Evolutionary conservation across 2,113 vertebrate species (phyloP).

Genomic region (Harpagus bidentatus): DNA sequence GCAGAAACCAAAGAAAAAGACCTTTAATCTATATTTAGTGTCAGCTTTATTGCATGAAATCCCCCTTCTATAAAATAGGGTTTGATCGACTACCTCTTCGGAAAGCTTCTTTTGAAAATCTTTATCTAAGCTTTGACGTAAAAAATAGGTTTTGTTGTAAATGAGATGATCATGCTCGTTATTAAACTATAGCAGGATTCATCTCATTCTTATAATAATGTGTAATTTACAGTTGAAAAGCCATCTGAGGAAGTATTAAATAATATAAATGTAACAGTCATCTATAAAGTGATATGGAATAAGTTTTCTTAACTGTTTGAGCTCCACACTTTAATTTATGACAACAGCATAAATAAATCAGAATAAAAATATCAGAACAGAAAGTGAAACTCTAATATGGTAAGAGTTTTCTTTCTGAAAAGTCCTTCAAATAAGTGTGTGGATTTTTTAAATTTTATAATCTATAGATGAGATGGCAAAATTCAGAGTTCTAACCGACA

Average conservation of each 20-base stretch:
- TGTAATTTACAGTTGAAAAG: background rate
- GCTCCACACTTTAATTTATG: background rate
- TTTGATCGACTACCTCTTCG: background rate
- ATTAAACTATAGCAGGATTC: background rate
- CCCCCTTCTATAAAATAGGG: background rate
- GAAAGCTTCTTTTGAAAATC: background rate
- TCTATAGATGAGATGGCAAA: background rate
- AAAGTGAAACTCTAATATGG: background rate
- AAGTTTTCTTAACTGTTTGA: background rate
- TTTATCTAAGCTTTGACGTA: background rate
- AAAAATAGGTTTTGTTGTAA: background rate
- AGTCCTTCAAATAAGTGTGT: background rate
- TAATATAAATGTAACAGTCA: background rate
- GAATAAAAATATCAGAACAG: background rate
- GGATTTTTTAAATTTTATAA: rapidly evolving
- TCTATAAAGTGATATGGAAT: background rate
- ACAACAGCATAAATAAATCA: background rate
- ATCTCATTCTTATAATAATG: background rate
- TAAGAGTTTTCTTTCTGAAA: background rate
- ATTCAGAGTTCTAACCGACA: background rate
- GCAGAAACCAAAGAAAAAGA: background rate
- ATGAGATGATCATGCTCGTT: background rate
- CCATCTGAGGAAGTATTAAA: background rate
- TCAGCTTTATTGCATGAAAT: background rate
- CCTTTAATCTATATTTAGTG: background rate